Conservation (phyloP, 2,888 invertebrate species). For the Leucania comma region DNA sequence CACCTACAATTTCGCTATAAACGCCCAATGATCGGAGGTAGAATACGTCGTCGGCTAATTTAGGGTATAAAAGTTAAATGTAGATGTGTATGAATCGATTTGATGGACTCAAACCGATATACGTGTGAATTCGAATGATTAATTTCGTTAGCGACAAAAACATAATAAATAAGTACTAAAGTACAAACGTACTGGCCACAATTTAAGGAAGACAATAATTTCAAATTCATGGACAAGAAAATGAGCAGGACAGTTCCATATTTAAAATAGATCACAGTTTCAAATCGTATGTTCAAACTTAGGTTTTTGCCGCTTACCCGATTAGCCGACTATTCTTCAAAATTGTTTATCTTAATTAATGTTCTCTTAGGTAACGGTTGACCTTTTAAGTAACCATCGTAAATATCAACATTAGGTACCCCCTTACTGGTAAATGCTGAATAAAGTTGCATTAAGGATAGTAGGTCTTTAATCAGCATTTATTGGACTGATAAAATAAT, state of each 20-base stretch:
- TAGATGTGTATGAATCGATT: slow-evolving; percentile 24
- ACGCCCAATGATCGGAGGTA: slow-evolving; percentile 59
- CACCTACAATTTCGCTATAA: slow-evolving; percentile 54
- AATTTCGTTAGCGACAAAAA: slow-evolving; percentile 32
- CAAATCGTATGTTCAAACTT: slow-evolving; percentile 16
- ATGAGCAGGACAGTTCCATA: slow-evolving; percentile 29
- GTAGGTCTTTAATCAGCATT: slow-evolving; percentile 8
- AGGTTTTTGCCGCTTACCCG: slow-evolving; percentile 27
- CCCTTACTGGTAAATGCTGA: slow-evolving; percentile 2
- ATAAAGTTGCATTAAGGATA: slow-evolving; percentile 13
- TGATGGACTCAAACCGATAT: slow-evolving; percentile 34
- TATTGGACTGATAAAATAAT: background rate
- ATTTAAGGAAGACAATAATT: slow-evolving; percentile 49
- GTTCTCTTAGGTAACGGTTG: background rate
- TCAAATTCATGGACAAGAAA: slow-evolving; percentile 17
- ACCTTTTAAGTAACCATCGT: background rate
- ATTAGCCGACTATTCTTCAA: slow-evolving; percentile 53
- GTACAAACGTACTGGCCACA: slow-evolving; percentile 22
- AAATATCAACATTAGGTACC: slow-evolving; percentile 13
- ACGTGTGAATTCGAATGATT: slow-evolving; percentile 29
- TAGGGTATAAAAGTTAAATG: slow-evolving; percentile 12
- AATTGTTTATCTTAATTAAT: slow-evolving; percentile 6
- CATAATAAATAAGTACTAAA: slow-evolving; percentile 27
- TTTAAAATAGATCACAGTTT: slow-evolving; percentile 50
- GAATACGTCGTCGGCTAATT: slow-evolving; percentile 53